Percentiles rank a stretch among this genome's conserved stretches.
Evolutionary conservation across 2,113 vertebrate genomes (phyloP).

Genomic region (Hippoglossus stenolepis): DNA sequence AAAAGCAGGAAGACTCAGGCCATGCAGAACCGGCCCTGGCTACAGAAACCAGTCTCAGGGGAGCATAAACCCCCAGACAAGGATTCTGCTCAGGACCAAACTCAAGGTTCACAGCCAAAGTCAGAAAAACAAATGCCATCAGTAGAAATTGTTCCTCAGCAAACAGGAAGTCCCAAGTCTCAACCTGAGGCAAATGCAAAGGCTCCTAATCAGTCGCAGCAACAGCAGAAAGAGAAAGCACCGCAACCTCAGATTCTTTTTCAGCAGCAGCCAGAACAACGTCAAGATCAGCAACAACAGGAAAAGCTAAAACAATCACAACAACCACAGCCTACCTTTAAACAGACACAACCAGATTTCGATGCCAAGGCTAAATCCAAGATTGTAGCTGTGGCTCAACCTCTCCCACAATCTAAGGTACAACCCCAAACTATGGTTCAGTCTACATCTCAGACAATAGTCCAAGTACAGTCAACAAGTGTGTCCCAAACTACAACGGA

Average conservation of each 20-base stretch:
- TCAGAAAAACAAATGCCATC: background rate
- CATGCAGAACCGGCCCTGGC: conserved; percentile 81
- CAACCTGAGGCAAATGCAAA: conserved; percentile 17
- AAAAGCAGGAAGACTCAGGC: conserved; percentile 72
- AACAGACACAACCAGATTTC: conserved; percentile 16
- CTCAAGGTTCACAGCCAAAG: conserved; percentile 18
- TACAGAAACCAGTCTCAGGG: conserved; percentile 63
- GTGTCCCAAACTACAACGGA: conserved; percentile 4
- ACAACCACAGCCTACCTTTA: conserved; percentile 10
- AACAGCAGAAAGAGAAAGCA: conserved; percentile 11
- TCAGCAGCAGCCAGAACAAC: background rate
- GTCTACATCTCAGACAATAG: conserved; percentile 1
- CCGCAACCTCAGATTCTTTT: conserved; percentile 4
- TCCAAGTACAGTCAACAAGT: conserved; percentile 12
- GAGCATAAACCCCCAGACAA: conserved; percentile 37
- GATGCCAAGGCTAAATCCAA: conserved; percentile 29
- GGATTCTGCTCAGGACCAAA: conserved; percentile 17
- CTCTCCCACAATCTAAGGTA: conserved; percentile 39
- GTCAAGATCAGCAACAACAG: background rate
- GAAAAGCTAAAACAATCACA: conserved; percentile 14
- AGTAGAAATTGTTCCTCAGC: conserved; percentile 31
- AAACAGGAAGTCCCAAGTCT: background rate
- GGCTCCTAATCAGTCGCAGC: background rate
- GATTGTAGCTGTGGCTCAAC: conserved; percentile 8
- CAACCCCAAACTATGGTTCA: conserved; percentile 25